These are phyloP conservation scores for Drosophila kikkawai DNA, from an alignment of 1,140 invertebrate species.

Conservation along the genomic window DNA sequence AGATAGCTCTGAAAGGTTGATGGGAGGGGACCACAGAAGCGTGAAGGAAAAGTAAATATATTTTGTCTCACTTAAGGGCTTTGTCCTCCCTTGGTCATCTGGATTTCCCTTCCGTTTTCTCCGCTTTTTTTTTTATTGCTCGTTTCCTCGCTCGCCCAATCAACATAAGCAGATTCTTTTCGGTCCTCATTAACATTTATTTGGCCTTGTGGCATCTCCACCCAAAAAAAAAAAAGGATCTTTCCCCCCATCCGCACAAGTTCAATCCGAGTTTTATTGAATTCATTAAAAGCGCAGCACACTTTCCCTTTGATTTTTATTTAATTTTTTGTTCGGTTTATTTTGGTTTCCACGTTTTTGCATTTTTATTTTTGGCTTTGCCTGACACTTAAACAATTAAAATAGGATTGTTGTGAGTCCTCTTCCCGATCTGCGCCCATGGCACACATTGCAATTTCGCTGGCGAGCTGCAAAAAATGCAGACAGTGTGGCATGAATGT, in stretches of 20 bases:
- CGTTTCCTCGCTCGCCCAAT: conserved; percentile 30
- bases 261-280: conserved; percentile 60
- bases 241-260: conserved; percentile 16
- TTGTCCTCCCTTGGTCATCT: conserved; percentile 9
- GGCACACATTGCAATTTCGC: conserved; percentile 37
- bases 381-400: conserved; percentile 56
- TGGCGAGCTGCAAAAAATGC: conserved; percentile 15
- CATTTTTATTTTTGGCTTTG: conserved; percentile 55
- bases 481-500: conserved; percentile 39
- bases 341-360: conserved; percentile 5
- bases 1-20: not conserved
- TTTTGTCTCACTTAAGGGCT: conserved; percentile 44
- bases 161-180: conserved; percentile 47
- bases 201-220: conserved; percentile 25
- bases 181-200: conserved; percentile 53
- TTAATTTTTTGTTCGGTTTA: conserved; percentile 21
- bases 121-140: conserved; percentile 24
- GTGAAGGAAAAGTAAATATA: conserved; percentile 38
- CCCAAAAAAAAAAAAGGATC: conserved; percentile 11
- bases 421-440: conserved; percentile 16
- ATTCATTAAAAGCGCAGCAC: conserved; percentile 57
- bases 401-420: conserved; percentile 44
- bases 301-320: conserved; percentile 45
- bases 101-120: conserved; percentile 20
- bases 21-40: conserved; percentile 1